phyloP scores from a whole-genome alignment of 2,888 invertebrate species.

The Trissoscelio sp. region DNA sequence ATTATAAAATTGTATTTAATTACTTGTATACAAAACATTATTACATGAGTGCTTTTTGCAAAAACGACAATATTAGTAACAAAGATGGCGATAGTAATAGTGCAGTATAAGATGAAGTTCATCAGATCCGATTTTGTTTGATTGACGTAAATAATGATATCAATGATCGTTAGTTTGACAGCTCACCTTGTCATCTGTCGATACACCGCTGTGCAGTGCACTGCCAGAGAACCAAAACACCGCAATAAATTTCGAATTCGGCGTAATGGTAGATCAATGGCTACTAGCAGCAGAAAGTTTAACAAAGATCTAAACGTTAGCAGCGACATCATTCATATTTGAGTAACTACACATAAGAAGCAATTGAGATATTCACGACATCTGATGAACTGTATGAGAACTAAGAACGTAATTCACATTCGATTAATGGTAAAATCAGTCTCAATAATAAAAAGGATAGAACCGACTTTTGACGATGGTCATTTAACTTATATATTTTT shows the following conservation, averaged over 20 bases:
- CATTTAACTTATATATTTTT: too few relatives aligned
- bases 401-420: too few relatives aligned
- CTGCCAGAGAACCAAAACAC: constrained; percentile 42
- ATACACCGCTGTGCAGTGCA: constrained; percentile 40
- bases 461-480: too few relatives aligned
- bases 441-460: too few relatives aligned
- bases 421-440: too few relatives aligned
- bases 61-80: constrained; percentile 72
- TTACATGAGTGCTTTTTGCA: constrained; percentile 57
- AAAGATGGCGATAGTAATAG: constrained; percentile 79
- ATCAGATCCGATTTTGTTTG: constrained; percentile 23
- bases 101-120: constrained; percentile 63
- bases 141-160: constrained; percentile 41
- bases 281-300: constrained; percentile 76
- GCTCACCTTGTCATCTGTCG: constrained; percentile 64
- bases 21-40: constrained; percentile 38
- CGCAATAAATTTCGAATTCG: constrained; percentile 59
- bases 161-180: constrained; percentile 49
- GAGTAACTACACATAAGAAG: constrained; percentile 20
- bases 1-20: constrained; percentile 35
- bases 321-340: constrained; percentile 26
- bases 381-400: too few relatives aligned
- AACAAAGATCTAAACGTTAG: constrained; percentile 52
- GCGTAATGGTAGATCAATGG: constrained; percentile 78
- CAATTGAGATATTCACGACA: too few relatives aligned